phyloP scores from a whole-genome alignment of 2,888 invertebrate species.

The Laothoe populi region DNA sequence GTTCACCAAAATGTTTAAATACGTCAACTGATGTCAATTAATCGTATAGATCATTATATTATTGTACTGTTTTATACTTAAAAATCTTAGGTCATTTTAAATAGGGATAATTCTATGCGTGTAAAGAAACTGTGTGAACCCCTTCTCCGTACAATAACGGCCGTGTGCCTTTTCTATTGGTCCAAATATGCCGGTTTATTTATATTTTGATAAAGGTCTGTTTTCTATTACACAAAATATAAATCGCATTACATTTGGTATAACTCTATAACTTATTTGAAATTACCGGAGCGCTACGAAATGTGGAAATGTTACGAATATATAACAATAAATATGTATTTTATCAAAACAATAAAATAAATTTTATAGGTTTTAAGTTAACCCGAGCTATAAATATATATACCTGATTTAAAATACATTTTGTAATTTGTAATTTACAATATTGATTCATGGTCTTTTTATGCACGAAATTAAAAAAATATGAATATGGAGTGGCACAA shows the following conservation, averaged over 20 bases:
- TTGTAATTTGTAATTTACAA: background rate
- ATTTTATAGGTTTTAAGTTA: background rate
- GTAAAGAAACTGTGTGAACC: slow-evolving; percentile 26
- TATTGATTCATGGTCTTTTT: background rate
- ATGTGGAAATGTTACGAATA: too few species aligned
- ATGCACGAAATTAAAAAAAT: background rate
- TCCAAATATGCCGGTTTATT: slow-evolving; percentile 24
- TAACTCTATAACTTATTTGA: too few species aligned
- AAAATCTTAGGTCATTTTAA: background rate
- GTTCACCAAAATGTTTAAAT: background rate
- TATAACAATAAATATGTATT: too few species aligned
- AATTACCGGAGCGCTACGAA: too few species aligned
- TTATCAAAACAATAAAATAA: background rate
- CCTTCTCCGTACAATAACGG: slow-evolving; percentile 28
- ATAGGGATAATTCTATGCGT: background rate
- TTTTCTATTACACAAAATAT: slow-evolving; percentile 5
- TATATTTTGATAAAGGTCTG: background rate
- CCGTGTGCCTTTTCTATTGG: slow-evolving; percentile 44
- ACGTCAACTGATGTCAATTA: background rate
- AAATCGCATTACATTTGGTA: too few species aligned
- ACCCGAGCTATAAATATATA: background rate
- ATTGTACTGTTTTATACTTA: background rate
- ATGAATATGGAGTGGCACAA: background rate
- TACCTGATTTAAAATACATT: background rate
- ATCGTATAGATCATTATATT: background rate